Conservation (phyloP, 2,113 vertebrate genomes). For the Gymnorhina tibicen region DNA sequence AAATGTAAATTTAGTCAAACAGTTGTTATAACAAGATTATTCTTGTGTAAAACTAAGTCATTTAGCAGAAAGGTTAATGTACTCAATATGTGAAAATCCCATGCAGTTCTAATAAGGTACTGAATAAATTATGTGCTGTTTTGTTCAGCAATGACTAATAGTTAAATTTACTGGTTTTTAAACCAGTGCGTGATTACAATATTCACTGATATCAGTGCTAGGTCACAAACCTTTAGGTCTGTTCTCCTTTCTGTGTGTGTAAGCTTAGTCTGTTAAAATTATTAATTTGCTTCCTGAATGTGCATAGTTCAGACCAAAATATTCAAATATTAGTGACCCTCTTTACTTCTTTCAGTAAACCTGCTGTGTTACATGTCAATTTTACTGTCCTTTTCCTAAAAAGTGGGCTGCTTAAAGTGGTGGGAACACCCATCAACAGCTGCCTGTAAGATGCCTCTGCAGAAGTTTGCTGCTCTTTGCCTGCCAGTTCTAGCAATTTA, state of each 20-base stretch:
- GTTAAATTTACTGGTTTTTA: not conserved
- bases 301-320: not conserved
- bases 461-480: not conserved
- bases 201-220: not conserved
- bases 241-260: not conserved
- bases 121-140: not conserved
- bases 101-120: not conserved
- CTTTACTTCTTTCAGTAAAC: not conserved
- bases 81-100: not conserved
- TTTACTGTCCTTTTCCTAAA: not conserved
- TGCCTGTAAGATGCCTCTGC: not conserved
- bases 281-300: not conserved
- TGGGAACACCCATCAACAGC: not conserved
- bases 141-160: not conserved
- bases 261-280: not conserved
- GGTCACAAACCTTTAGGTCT: not conserved
- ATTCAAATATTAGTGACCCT: not conserved
- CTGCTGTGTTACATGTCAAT: accelerated
- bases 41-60: not conserved
- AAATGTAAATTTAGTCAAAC: not conserved
- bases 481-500: not conserved
- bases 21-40: not conserved
- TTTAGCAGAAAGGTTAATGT: constrained; percentile 11
- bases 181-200: not conserved
- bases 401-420: not conserved